These are phyloP conservation scores for Bombus soroeensis DNA, from an alignment of 1,140 invertebrate species.

Conservation along the genomic window DNA sequence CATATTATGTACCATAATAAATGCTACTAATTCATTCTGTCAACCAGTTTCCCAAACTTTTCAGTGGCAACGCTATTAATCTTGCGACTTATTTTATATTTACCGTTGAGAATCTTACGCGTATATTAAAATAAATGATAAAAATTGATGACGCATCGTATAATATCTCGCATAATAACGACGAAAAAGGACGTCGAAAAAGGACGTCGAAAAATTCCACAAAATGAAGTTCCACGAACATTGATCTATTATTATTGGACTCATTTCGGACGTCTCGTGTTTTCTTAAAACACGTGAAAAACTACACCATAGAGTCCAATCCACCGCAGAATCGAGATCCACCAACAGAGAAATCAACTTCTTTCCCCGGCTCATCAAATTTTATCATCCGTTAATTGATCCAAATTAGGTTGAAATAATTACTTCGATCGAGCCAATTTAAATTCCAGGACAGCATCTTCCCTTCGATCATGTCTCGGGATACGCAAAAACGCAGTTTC, in stretches of 20 bases:
- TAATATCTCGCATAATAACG: too few relatives aligned
- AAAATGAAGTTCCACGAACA: neutral
- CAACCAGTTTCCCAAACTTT: neutral
- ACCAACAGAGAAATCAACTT: neutral
- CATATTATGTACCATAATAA: neutral
- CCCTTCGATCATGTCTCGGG: too few relatives aligned
- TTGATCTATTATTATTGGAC: neutral
- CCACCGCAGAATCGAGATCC: neutral
- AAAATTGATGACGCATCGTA: too few relatives aligned
- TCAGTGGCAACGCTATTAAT: neutral
- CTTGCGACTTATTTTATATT: too few relatives aligned
- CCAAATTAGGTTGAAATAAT: constrained; percentile 32
- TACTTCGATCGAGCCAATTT: neutral
- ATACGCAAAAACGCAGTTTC: constrained; percentile 50
- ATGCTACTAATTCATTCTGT: neutral
- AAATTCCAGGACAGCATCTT: neutral
- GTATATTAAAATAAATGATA: too few relatives aligned
- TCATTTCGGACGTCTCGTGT: too few relatives aligned
- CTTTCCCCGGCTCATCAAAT: neutral
- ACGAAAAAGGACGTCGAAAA: too few relatives aligned
- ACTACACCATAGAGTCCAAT: neutral
- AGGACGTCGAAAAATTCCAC: too few relatives aligned
- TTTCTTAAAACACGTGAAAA: neutral
- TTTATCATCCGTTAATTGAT: constrained; percentile 14
- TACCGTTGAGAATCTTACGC: too few relatives aligned